Conservation (phyloP, 2,113 vertebrate species). For the Naja naja region DNA sequence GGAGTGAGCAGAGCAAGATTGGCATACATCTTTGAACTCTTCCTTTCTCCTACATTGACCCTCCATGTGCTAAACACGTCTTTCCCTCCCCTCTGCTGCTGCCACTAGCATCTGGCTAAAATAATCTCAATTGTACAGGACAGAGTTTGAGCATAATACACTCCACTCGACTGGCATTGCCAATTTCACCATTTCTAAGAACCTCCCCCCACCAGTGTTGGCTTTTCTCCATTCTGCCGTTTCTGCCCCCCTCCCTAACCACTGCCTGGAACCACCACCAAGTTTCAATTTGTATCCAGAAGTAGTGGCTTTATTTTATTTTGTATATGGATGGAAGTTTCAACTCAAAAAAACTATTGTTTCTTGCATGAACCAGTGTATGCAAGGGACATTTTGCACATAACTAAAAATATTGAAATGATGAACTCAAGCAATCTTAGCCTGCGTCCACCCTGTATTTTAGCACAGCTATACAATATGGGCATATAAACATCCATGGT, state of each 20-base stretch:
- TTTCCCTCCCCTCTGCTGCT: not conserved
- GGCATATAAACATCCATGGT: not conserved
- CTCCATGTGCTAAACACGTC: not conserved
- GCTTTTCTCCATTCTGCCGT: not conserved
- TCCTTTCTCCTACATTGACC: not conserved
- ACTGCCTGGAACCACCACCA: not conserved
- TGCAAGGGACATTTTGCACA: not conserved
- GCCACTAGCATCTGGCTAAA: not conserved
- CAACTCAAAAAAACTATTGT: not conserved
- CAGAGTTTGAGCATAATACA: not conserved
- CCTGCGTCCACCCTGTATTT: not conserved
- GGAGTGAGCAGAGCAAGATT: not conserved
- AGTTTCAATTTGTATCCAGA: not conserved
- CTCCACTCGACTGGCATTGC: not conserved
- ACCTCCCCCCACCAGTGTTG: not conserved
- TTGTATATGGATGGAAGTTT: not conserved
- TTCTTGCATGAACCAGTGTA: not conserved
- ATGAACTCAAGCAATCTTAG: not conserved
- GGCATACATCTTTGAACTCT: not conserved
- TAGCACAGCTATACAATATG: not conserved
- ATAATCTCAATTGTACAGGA: not conserved
- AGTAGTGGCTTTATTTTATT: not conserved
- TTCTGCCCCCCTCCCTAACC: not conserved
- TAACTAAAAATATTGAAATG: not conserved
- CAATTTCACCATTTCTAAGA: not conserved